Evolutionary conservation across 2,888 invertebrate genomes (phyloP).

Genomic region (Drosophila ochracea): DNA sequence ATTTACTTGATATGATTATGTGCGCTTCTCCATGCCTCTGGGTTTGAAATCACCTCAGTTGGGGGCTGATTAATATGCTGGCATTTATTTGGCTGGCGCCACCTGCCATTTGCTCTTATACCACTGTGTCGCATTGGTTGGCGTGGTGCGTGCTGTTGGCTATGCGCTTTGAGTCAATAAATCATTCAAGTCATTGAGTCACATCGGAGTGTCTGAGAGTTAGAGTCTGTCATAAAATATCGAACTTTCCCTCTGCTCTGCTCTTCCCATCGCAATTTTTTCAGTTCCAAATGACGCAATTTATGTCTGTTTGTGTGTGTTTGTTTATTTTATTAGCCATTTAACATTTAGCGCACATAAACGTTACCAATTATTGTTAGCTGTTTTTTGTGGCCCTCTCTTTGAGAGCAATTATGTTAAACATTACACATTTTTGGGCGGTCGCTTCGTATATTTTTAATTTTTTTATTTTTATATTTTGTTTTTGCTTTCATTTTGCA

Average conservation of each 20-base stretch:
- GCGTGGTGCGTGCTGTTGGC: conserved; percentile 44
- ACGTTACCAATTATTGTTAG: conserved; percentile 75
- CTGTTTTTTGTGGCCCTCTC: conserved; percentile 58
- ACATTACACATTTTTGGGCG: conserved; percentile 43
- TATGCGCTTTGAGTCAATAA: conserved; percentile 50
- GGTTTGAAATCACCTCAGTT: not conserved
- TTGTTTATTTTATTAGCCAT: conserved; percentile 67
- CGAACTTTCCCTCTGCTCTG: conserved; percentile 53
- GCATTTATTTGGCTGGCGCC: conserved; percentile 22
- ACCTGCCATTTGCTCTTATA: not conserved
- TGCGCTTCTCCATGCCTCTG: conserved; percentile 31
- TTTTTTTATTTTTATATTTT: not conserved
- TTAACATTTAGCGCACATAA: conserved; percentile 77
- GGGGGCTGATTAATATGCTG: conserved; percentile 44
- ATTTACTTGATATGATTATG: conserved; percentile 26
- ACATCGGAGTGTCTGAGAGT: conserved; percentile 15
- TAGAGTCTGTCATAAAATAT: conserved; percentile 23
- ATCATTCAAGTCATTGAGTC: conserved; percentile 41
- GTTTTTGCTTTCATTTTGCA: not conserved
- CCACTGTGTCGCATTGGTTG: conserved; percentile 63
- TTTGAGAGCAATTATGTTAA: conserved; percentile 48
- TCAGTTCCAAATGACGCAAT: conserved; percentile 62
- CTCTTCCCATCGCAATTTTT: conserved; percentile 10
- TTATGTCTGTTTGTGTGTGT: conserved; percentile 29
- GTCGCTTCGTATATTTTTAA: not conserved